phyloP scores from a whole-genome alignment of 2,888 invertebrate species.

The Fragum whitleyi region DNA sequence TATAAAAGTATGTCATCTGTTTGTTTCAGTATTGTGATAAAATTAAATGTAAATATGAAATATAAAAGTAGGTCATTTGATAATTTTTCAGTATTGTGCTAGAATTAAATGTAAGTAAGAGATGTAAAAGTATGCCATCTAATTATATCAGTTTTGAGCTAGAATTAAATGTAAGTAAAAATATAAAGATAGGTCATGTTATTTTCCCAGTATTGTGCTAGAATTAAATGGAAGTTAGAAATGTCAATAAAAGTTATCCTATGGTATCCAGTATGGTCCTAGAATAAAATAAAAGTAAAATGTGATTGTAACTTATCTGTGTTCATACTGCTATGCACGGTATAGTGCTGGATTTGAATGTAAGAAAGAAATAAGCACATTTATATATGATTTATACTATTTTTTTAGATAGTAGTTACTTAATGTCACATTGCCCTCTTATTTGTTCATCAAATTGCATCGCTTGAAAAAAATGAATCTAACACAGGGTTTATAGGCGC shows the following conservation, averaged over 20 bases:
- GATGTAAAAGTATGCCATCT: constrained; percentile 91
- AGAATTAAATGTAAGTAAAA: constrained; percentile 91
- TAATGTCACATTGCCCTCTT: no score
- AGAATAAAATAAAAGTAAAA: no score
- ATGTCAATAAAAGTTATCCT: constrained; percentile 92
- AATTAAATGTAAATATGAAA: constrained; percentile 92
- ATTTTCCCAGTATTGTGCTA: constrained; percentile 93
- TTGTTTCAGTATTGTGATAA: constrained; percentile 93
- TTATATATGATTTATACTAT: no score
- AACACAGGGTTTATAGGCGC: no score
- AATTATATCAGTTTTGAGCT: constrained; percentile 93
- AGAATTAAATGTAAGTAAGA: no score
- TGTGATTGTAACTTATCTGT: constrained; percentile 93
- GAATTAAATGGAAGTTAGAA: constrained; percentile 92
- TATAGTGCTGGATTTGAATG: constrained; percentile 92
- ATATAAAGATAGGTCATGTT: constrained; percentile 90
- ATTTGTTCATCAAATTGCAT: no score
- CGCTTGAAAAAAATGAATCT: no score
- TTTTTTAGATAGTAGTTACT: no score
- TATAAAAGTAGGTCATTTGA: constrained; percentile 93
- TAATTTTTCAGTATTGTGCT: constrained; percentile 93
- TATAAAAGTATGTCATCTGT: constrained; percentile 92
- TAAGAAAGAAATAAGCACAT: constrained; percentile 87
- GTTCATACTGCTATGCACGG: constrained; percentile 93
- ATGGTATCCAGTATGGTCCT: constrained; percentile 94